Evolutionary conservation across 2,797 vertebrate species (phyloP), one percentile per base, ranked within the genome.

Genomic region (Amblyraja radiata): DNA sequence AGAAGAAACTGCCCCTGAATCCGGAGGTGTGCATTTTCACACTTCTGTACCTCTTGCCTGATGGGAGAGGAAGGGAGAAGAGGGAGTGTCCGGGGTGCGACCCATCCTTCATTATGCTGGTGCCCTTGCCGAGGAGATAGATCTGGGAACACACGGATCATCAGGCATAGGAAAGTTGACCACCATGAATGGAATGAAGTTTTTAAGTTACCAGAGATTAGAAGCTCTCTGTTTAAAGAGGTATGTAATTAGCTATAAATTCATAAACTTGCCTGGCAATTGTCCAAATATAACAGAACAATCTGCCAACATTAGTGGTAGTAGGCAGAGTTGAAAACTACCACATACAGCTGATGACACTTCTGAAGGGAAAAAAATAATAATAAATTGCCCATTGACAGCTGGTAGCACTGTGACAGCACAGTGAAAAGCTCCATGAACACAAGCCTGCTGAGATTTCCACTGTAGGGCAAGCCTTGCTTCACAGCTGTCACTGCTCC

Each of bases 351-450:
- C 68, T 76, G 90, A 92, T 92, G 90, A 92, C 90, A 92, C 74
- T 74, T 92, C 65, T 74, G 68, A 46, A 76, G 90, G 39, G 76
- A 92, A 76, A 76, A 23, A 92, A 92, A 74, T 39, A 76, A 91
- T 91, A 91, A 91, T 74, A 39, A 91, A 92, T 92, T 92, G 90
- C 39, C 39, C 46, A 25, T 76, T 92, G 90, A 92, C 90, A 92
- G 90, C 90, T 92, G 73, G 73, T 92, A 71, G 71, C 90, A 92
- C 23, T 54, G 90, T 74, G 68, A 74, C 90, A 54, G 46, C 71
- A 58, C 25, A 39, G 28, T 92, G 71, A 46, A 92, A 58, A 58
- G 90, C 58, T 76, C 71, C 90, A 58, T 46, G 90, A 92, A 58
- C 90, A 92, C 9, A 54, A 92, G 39, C 90, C 68, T 88, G 63